Evolutionary conservation across 2,797 vertebrate species (phyloP).

Genomic region (Myotis daubentonii): DNA sequence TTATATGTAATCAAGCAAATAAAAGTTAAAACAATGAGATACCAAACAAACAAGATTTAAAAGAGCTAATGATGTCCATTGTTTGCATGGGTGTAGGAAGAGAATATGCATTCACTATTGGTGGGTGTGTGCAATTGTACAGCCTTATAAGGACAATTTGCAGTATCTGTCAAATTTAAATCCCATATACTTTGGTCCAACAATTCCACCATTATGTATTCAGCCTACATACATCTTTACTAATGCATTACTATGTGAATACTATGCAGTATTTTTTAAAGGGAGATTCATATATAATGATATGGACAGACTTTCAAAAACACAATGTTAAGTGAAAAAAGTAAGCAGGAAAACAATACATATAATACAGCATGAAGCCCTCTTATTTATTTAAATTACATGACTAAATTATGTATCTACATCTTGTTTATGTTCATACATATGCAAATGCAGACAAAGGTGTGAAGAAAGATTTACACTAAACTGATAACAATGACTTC

Average conservation of each 20-base stretch:
- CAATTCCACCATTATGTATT: background rate
- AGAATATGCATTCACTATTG: background rate
- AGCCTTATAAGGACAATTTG: background rate
- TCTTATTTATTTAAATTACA: background rate
- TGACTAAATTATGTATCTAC: background rate
- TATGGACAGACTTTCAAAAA: background rate
- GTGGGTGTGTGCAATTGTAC: background rate
- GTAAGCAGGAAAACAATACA: background rate
- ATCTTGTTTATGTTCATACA: background rate
- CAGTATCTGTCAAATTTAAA: slow-evolving; percentile 43
- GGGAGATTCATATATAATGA: background rate
- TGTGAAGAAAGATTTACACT: background rate
- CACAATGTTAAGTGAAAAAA: background rate
- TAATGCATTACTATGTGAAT: background rate
- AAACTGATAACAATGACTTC: background rate
- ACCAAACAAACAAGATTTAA: background rate
- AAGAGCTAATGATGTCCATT: background rate
- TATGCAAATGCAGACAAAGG: background rate
- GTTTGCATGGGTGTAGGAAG: background rate
- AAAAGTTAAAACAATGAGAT: background rate
- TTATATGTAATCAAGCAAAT: background rate
- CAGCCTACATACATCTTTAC: background rate
- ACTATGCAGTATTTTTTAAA: background rate
- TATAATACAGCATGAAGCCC: background rate
- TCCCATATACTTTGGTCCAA: background rate